Conservation (phyloP, 2,113 vertebrate species). For the Perca fluviatilis region DNA sequence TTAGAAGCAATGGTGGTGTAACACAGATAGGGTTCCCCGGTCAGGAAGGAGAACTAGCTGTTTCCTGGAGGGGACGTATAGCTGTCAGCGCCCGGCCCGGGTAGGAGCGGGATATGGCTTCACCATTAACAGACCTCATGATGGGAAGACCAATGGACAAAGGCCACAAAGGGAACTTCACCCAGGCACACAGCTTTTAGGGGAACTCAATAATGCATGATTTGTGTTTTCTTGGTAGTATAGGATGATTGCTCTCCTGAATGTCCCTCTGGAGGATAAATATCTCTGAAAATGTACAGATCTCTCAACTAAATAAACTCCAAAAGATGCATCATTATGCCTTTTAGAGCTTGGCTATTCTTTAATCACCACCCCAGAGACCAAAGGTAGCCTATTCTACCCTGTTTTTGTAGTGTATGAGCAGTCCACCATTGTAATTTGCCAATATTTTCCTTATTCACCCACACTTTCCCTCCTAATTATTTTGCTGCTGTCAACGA, state of each 20-base stretch:
- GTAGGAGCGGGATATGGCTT: conserved; percentile 55
- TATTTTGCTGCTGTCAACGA: conserved; percentile 68
- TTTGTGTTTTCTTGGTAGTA: conserved; percentile 64
- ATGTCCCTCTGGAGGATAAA: conserved; percentile 43
- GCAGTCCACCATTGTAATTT: conserved; percentile 7
- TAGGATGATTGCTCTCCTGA: conserved; percentile 41
- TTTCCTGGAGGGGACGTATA: conserved; percentile 63
- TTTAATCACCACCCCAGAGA: conserved; percentile 32
- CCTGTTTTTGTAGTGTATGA: neutral
- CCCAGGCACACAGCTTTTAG: conserved; percentile 53
- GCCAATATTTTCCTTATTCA: conserved; percentile 38
- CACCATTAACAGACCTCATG: conserved; percentile 63
- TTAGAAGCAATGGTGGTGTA: conserved; percentile 48
- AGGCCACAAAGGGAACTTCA: conserved; percentile 52
- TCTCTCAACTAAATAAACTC: conserved; percentile 39
- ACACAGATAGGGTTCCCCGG: conserved; percentile 48
- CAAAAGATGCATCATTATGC: conserved; percentile 18
- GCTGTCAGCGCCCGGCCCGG: conserved; percentile 55
- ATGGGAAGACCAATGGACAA: conserved; percentile 60
- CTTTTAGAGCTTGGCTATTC: conserved; percentile 28
- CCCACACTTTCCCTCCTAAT: conserved; percentile 52
- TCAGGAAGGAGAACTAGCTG: conserved; percentile 68
- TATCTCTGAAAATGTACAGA: conserved; percentile 52
- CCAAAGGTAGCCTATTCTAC: neutral
- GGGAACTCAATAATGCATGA: conserved; percentile 68